Evolutionary conservation across 2,113 vertebrate genomes (phyloP), one percentile per base, ranked within the genome.

Genomic region (Spheniscus mendiculus): DNA sequence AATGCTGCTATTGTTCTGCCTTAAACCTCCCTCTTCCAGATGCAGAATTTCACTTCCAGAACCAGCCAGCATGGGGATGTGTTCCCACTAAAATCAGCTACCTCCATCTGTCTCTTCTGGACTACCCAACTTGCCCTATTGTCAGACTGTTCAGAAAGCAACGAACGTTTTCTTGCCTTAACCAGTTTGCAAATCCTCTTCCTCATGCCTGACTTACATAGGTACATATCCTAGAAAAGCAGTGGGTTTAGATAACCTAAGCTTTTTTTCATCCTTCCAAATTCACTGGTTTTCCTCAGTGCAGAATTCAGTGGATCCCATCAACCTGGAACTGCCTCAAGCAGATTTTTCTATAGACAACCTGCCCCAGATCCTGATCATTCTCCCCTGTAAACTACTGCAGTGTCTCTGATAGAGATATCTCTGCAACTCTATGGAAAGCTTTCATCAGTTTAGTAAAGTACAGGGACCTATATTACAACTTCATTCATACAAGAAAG

Each of bases 11-110:
- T 96, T 97, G 90, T 97, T 97, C 95, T 95, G 79, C 55, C 80
- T 83, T 80, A 94, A 84, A 94, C 79, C 82, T 95, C 86, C 88
- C 83, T 73, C 82, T 88, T 96, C 87, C 94, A 95, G 71, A 86
- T 83, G 83, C 78, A 92, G 83, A 79, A 89, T 94, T 77, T 70
- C n/a, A 15, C 62, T 92, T 90, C 72, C 93, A 95, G 77, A 69
- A 87, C 52, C 86, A 83, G 50, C 12, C 55, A 93, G 67, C 3
- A 2, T 4, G 7, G n/a, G 76, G 72, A 58, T 45, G 47, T 47
- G 26, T 90, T 93, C 85, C 70, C 15, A 82, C 29, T 82, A 95
- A 86, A 91, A 96, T 72, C 66, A 84, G 11, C 71, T 69, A 59
- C 49, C 44, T 85, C 85, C 58, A 42, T 45, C 59, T 73, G 25